phyloP scores from a whole-genome alignment of 2,113 vertebrate species.

The Siphamia tubifer region DNA sequence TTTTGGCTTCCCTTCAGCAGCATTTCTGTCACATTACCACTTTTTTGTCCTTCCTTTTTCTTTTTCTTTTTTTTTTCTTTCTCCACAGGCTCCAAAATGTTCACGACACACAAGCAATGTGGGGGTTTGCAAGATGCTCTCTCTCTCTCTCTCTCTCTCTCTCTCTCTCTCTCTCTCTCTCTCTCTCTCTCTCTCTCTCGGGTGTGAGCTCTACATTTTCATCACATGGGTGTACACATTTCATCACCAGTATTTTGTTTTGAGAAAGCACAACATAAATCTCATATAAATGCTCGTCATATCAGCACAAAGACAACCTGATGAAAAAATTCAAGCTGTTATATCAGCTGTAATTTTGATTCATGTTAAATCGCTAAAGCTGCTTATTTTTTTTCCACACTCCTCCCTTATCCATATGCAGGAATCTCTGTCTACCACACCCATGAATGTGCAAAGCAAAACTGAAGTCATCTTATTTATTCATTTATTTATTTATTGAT shows the following conservation, averaged over 20 bases:
- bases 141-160: conserved; percentile 24
- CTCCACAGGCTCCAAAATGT: conserved; percentile 42
- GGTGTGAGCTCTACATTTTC: conserved; percentile 58
- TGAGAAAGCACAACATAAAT: not conserved
- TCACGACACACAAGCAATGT: conserved; percentile 60
- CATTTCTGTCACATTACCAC: not conserved
- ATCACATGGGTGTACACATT: conserved; percentile 46
- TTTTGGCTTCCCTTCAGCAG: conserved; percentile 7
- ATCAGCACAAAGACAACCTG: not conserved
- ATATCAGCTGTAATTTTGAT: not conserved
- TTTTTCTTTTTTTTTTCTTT: not conserved
- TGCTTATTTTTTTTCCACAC: not conserved
- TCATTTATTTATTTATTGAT: not conserved
- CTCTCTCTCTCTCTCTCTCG: conserved; percentile 19
- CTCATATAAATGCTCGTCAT: not conserved
- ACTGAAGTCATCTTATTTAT: too few relatives aligned
- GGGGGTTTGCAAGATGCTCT: conserved; percentile 44
- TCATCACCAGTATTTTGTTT: conserved; percentile 9
- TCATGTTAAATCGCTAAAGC: not conserved
- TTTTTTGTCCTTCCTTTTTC: not conserved
- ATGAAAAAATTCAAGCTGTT: not conserved
- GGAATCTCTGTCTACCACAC: conserved; percentile 26
- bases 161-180: conserved; percentile 13
- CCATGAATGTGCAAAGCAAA: not conserved
- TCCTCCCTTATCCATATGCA: not conserved